Evolutionary conservation across 2,113 vertebrate species (phyloP).

Genomic region (Brevimyrus niger): DNA sequence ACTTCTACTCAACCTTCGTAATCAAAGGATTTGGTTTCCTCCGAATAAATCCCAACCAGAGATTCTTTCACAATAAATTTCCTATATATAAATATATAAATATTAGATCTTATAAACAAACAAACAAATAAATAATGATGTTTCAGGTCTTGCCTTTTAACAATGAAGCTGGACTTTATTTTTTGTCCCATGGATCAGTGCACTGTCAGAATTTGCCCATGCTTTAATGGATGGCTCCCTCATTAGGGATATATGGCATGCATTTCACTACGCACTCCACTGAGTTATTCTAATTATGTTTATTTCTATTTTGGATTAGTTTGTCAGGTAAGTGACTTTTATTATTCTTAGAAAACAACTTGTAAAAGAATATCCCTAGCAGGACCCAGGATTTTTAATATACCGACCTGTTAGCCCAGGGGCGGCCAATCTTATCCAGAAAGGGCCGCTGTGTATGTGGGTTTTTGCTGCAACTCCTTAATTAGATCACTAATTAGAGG

Average conservation of each 20-base stretch:
- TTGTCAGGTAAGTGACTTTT: slow-evolving; percentile 9
- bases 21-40: background rate
- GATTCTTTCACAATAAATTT: background rate
- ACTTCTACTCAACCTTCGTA: background rate
- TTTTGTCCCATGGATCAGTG: background rate
- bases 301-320: slow-evolving; percentile 14
- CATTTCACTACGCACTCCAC: slow-evolving; percentile 6
- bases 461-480: too few species aligned
- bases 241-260: slow-evolving; percentile 2
- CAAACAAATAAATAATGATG: background rate
- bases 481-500: too few species aligned
- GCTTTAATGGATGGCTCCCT: background rate
- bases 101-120: background rate
- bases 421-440: too few species aligned
- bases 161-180: background rate
- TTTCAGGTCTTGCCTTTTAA: background rate
- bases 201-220: background rate
- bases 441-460: too few species aligned
- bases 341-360: slow-evolving; percentile 8
- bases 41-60: background rate
- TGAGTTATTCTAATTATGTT: slow-evolving; percentile 11
- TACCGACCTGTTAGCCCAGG: background rate
- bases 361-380: background rate
- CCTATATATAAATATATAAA: background rate
- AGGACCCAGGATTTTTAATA: background rate